These are phyloP conservation scores for Pipistrellus pygmaeus DNA, from an alignment of 2,797 vertebrate species.

Conservation along the genomic window DNA sequence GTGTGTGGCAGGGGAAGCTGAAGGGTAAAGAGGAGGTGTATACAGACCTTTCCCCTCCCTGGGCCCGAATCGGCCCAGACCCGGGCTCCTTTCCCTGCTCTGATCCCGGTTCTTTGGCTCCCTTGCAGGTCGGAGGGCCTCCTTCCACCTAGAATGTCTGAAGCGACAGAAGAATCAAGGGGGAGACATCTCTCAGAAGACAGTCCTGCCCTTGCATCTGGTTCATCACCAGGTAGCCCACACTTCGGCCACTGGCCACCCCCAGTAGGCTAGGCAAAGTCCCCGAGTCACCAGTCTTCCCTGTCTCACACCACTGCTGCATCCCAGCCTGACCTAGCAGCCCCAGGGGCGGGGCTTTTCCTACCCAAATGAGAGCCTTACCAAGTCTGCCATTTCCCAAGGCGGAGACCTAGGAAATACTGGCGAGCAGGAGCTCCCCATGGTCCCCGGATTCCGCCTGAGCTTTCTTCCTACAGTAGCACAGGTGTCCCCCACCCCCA, in stretches of 20 bases:
- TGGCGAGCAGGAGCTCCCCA: not conserved
- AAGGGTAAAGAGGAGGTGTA: not conserved
- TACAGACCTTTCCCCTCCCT: fast-evolving
- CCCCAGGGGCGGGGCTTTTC: not conserved
- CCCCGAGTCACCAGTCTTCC: not conserved
- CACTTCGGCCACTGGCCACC: not conserved
- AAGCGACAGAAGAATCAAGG: conserved; percentile 93
- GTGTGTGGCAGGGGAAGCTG: not conserved
- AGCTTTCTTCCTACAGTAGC: not conserved
- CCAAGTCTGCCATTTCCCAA: not conserved
- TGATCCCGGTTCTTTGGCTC: conserved; percentile 1
- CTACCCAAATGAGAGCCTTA: not conserved
- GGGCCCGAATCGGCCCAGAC: fast-evolving
- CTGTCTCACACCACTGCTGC: not conserved
- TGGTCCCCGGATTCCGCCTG: not conserved
- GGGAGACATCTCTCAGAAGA: conserved; percentile 95
- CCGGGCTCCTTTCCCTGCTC: not conserved
- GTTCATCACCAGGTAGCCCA: conserved; percentile 96
- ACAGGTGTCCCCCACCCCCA: not conserved
- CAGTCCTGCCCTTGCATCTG: conserved; percentile 95
- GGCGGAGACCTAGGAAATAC: not conserved
- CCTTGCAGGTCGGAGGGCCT: conserved; percentile 94
- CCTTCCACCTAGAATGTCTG: conserved; percentile 98
- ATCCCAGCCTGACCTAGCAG: not conserved
- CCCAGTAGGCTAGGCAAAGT: not conserved